Base-by-base conservation (phyloP, 2,113 vertebrate genomes). In the Hippopotamus amphibius region DNA sequence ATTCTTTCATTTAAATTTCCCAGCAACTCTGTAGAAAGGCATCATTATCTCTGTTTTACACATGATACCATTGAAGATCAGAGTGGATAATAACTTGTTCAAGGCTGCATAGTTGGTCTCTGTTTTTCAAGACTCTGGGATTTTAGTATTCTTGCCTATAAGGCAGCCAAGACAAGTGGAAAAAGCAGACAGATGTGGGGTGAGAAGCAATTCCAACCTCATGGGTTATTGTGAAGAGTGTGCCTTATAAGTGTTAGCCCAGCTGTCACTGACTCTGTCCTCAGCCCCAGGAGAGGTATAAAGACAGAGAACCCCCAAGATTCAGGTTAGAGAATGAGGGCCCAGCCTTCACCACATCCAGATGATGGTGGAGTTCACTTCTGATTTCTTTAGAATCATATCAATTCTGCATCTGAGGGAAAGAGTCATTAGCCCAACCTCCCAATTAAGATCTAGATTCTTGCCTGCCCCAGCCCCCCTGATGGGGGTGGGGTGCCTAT, bases 111-210 rank as follows among this genome's bases (percentile, higher is more conserved):
- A 68, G 26, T 28, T 82, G 69, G 12, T 92, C 15, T 28, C 22
- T 97, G n/a, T 30, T 59, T 65, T 81, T 50, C 53, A 15, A 93
- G 77, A 84, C 69, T 81, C 72, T 93, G 82, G 72, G 79, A 50
- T 90, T 76, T 88, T 81, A 71, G n/a, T 28, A 26, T 76, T 87
- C 13, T 50, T 92, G 15, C 43, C n/a, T 13, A 71, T 46, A 85
- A 63, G 26, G 74, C 63, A 90, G 33, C 13, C 69, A 68, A 89
- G 69, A 59, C 17, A 33, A 71, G 46, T 81, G 30, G 63, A 33
- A 50, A 88, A 77, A 85, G 76, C 81, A 76, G 59, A 90, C n/a
- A 88, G 69, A 48, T 65, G 17, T 30, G 24, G 81, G 50, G 9
- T 83, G 22, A 89, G 86, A 72, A 66, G 57, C 28, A 61, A n/a